Evolutionary conservation across 2,113 vertebrate genomes (phyloP), one percentile per base, ranked within the genome.

Genomic region (Hemiscyllium ocellatum): DNA sequence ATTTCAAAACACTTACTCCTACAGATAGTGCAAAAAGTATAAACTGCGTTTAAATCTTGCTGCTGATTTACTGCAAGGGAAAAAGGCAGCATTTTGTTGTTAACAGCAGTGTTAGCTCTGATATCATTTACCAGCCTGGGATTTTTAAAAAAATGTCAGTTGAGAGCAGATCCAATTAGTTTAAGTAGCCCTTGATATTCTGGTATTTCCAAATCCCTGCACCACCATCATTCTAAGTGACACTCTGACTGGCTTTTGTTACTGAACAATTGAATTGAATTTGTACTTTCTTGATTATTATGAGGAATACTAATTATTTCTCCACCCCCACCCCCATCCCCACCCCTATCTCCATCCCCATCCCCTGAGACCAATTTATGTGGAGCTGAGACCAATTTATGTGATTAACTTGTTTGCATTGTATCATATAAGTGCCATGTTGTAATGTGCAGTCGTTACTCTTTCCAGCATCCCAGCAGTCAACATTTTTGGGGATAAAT

Each of bases 121-220:
- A 33, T 37, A 93, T 37, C 66, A 33, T 93, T 93, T 37, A 68
- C 66, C 56, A 5, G 24, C 65, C n/a, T 61, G 56, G 33, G 17
- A 65, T 61, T 47, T 47, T 68, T 33, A 93, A 66, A 66, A 93
- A 37, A 17, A 93, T n/a, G 61, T 68, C 61, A 93, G 65, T 61
- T 65, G 89, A 68, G 89, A 68, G 33, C 61, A 93, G n/a, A 68
- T 93, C 89, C 89, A 93, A 66, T 93, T 93, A 93, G 89, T 22
- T 93, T 93, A 93, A 93, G 89, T 93, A 93, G 65, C 61, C 66
- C 89, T 93, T 66, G 61, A 93, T 93, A 66, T 66, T 65, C 29
- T 61, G 15, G 12, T n/a, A n/a, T 33, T 65, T 6, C 89, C n/a
- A 37, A 19, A 93, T 42, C 7, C 33, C 89, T 91, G 56, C 33